Base-by-base conservation (phyloP, 23 tunicate genomes). In the Diplosoma virens region DNA sequence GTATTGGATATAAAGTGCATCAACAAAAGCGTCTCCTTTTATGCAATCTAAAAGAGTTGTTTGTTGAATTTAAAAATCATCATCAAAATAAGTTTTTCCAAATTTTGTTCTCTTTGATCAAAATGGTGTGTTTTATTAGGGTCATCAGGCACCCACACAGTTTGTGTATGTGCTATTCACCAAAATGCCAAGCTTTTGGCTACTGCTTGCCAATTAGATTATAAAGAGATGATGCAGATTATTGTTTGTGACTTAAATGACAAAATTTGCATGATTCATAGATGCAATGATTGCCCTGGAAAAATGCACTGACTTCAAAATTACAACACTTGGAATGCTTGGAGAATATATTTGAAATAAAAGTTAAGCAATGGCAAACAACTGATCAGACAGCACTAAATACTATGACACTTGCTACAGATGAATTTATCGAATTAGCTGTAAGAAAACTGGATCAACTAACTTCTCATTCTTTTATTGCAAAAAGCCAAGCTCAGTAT, bases 391-490 rank as follows among this genome's bases (percentile, higher is more conserved):
- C 69, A 56, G 2, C 74, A 34, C 7, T 67, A 26, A 7, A 67
- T 22, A 67, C 74, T 34, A 22, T 67, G 24, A 67, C 65, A 60
- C 33, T 76, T 28, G 18, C 34, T 5, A 60, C 47, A 16, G 60
- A 55, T 59, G 81, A 76, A 22, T 31, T 56, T 34, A 76, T 76
- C 26, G 32, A 53, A 31, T 9, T 22, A 2, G 34, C 61, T 36
- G 61, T 30, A 17, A 27, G 35, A 7, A 28, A 76, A 61, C 68
- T 76, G 69, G 61, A 53, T 20, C 30, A 60, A 33, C 26, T 76
- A 36, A 58, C 61, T 60, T 55, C 81, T 24, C 81, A 76, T 76
- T 76, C 81, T 3, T 76, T 56, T 31, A 58, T 58, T 56, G 81
- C 81, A 24, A 76, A 56, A 58, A 55, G 55, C 52, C 73, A 76